Evolutionary conservation across 2,888 invertebrate genomes (phyloP).

Genomic region (Xestobium rufovillosum): DNA sequence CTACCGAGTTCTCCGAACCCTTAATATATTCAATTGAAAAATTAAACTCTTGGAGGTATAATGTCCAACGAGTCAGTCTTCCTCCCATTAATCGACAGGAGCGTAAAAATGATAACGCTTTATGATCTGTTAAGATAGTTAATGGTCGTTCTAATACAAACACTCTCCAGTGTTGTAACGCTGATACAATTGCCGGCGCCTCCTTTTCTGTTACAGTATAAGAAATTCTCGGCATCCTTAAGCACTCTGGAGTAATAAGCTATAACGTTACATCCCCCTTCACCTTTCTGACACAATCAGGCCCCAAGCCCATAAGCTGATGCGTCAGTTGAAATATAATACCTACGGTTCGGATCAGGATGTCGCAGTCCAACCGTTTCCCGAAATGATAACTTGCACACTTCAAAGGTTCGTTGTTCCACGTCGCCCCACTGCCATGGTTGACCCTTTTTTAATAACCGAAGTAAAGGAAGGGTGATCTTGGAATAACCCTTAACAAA

Average conservation of each 20-base stretch:
- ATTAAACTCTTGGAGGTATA: conserved; percentile 13
- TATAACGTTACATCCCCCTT: conserved; percentile 10
- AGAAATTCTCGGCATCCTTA: conserved; percentile 8
- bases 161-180: conserved; percentile 13
- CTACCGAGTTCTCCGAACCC: conserved; percentile 15
- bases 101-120: no score
- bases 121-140: conserved; percentile 16
- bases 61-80: conserved; percentile 15
- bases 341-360: conserved; percentile 11
- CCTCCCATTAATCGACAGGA: conserved; percentile 12
- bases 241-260: conserved; percentile 15
- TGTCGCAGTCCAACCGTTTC: conserved; percentile 9
- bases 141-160: conserved; percentile 13
- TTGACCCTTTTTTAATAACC: conserved; percentile 13
- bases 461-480: neutral
- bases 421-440: conserved; percentile 13
- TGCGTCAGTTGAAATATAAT: conserved; percentile 7
- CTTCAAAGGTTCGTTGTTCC: conserved; percentile 9
- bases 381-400: conserved; percentile 13
- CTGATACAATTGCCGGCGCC: conserved; percentile 8
- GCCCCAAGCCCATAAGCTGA: conserved; percentile 15
- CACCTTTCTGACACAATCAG: conserved; percentile 4
- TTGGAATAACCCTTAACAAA: conserved; percentile 7
- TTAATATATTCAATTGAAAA: conserved; percentile 14
- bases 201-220: conserved; percentile 15